These are phyloP conservation scores for Margarornis squamiger DNA, from an alignment of 2,797 vertebrate species.

Conservation along the genomic window DNA sequence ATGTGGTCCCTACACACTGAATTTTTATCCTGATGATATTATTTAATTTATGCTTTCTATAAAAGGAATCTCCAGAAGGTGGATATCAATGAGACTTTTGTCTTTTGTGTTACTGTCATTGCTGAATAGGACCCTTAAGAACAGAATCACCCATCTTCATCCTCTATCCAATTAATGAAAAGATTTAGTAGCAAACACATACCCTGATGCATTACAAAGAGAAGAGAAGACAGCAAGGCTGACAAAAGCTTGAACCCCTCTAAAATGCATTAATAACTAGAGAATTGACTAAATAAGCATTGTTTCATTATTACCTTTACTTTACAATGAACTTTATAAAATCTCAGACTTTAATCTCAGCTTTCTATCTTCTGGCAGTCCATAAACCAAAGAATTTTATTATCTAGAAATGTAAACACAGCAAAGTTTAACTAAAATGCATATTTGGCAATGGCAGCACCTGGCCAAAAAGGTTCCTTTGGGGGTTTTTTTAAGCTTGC, in stretches of 20 bases:
- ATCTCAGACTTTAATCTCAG: constrained; percentile 17
- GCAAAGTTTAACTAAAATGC: background rate
- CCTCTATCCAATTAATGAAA: background rate
- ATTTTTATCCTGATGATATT: background rate
- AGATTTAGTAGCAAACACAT: background rate
- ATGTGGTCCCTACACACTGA: background rate
- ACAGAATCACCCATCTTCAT: background rate
- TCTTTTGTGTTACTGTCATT: background rate
- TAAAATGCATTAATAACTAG: background rate
- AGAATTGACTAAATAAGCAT: background rate
- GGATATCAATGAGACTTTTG: background rate
- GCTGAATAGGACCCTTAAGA: background rate
- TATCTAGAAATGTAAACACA: constrained; percentile 50
- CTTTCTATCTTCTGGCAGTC: constrained; percentile 8
- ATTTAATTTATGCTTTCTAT: background rate
- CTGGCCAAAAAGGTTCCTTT: background rate
- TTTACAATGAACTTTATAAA: constrained; percentile 3
- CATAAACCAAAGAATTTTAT: constrained; percentile 52
- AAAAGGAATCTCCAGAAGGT: background rate
- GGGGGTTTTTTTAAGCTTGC: background rate
- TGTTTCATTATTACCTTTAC: background rate
- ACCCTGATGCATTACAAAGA: background rate
- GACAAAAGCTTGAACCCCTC: background rate
- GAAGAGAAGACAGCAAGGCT: background rate
- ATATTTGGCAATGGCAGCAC: constrained; percentile 4